Base-by-base conservation (phyloP, 1,140 invertebrate genomes). In the Leguminivora glycinivorella region DNA sequence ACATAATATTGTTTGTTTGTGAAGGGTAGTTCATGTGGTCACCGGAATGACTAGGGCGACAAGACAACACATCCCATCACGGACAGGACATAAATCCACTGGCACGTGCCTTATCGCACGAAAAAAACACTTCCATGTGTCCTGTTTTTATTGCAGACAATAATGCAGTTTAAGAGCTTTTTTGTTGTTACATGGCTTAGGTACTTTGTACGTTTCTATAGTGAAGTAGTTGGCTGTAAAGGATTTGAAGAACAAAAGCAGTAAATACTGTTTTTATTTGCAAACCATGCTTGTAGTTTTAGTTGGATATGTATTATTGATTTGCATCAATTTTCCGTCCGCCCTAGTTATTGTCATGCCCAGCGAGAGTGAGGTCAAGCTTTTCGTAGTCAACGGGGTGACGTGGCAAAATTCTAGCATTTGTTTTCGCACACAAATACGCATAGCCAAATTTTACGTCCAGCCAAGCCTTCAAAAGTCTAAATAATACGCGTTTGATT, bases 51-150 rank as follows among this genome's bases (percentile, higher is more conserved):
- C 58, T 29, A 17, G 58, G 25, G 58, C n/a, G n/a, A 52, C 47
- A 52, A 6, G n/a, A 52, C 47, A 52, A 6, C 47, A 52, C 47
- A 52, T 29, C 58, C 25, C 58, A 29, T 29, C 58, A 63, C 58
- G 58, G 25, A 63, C 26, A 29, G 25, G n/a, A 31, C 58, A 63
- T 63, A 63, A 63, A 63, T 63, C 29, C 29, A 31, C n/a, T 9
- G 14, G n/a, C 25, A 31, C 58, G 58, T 63, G 58, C 26, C 58
- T 63, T 63, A 63, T 63, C 58, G 17, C 29, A 29, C 14, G 58
- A 63, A 63, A 63, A 56, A 26, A 58, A 58, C 56, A 63, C 58
- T 63, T 63, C 58, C 58, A 31, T 31, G 58, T 17, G 58, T 26
- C 58, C 25, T 63, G 58, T 63, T 63, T 63, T 63, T 63, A 29